Base-by-base conservation (phyloP, 2,797 vertebrate species). In the Pseudotriccus pelzelni region DNA sequence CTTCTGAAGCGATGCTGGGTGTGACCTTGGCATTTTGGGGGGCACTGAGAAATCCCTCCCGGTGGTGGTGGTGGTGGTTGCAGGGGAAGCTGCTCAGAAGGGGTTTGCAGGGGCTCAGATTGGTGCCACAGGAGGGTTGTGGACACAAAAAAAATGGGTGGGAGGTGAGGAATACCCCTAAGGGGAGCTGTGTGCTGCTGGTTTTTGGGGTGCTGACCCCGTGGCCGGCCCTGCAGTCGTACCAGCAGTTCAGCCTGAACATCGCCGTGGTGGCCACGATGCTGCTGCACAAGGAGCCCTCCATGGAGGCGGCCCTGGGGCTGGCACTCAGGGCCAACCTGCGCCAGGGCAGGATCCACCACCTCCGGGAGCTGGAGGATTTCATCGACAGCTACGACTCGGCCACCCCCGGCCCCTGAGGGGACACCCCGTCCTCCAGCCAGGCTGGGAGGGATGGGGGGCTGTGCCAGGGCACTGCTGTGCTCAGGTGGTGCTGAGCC, bases 221-320 rank as follows among this genome's bases (percentile, higher is more conserved):
- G 0, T 1, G 23, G 46, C 2, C 22, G 69, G 9, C 56, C 77
- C 47, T 28, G 43, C 91, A 97, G 97, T 94, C 89, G 0, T 97
- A 91, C 94, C 95, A 96, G 77, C 94, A 92, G 83, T 97, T 96
- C 86, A 90, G 97, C 83, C 93, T 97, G 62, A 91, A 89, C 34
- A 19, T 97, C 0, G 97, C 97, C 1, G 82, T 81, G 85, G 96
- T 97, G 89, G 95, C 97, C 89, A 89, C 83, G 1, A 96, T 96
- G 78, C 92, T 98, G 86, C 91, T 97, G 83, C 88, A 96, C 58
- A 94, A 97, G 68, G 96, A 97, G 74, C 96, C 97, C 16, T 96
- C 97, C 67, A 92, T 98, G 79, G 95, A 96, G 86, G 64, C 67
- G 0, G 43, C 89, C 2, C 90, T 98, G 85, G 93, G 83, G 34